Conservation (phyloP, 1,140 invertebrate species). For the Reticulitermes speratus region DNA sequence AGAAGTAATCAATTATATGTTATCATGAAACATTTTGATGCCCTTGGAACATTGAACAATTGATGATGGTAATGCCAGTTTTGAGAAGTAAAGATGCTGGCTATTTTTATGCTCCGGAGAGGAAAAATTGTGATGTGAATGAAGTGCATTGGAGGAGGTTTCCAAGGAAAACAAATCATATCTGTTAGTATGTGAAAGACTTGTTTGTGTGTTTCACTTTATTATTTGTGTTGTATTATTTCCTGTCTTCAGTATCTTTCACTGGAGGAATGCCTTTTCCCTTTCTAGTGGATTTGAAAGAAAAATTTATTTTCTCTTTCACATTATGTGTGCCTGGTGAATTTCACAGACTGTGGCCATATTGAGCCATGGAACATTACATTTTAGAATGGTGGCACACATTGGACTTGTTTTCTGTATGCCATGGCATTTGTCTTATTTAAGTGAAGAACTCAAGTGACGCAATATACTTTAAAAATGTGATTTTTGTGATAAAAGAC, state of each 20-base stretch:
- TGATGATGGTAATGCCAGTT: too few species aligned
- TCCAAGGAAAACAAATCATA: constrained; percentile 4
- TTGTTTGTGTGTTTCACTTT: not conserved
- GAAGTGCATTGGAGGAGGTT: not conserved
- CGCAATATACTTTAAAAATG: constrained; percentile 19
- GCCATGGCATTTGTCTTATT: constrained; percentile 10
- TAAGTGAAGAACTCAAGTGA: constrained; percentile 13
- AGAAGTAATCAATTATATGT: not conserved
- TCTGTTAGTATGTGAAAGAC: not conserved
- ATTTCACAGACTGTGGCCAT: not conserved
- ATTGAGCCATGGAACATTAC: not conserved
- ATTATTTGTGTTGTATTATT: not conserved
- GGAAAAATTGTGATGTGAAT: not conserved
- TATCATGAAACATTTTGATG: not conserved
- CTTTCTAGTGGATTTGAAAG: not conserved
- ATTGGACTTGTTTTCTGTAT: not conserved
- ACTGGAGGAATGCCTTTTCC: not conserved
- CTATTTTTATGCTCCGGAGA: not conserved
- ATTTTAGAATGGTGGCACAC: not conserved
- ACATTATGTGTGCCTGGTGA: not conserved
- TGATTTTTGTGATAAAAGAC: constrained; percentile 31
- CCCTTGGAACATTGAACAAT: not conserved
- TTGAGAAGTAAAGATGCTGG: not conserved
- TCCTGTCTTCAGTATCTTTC: not conserved
- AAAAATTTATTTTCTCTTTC: not conserved